Evolutionary conservation across 2,113 vertebrate genomes (phyloP).

Genomic region (Speoplatyrhinus poulsoni): DNA sequence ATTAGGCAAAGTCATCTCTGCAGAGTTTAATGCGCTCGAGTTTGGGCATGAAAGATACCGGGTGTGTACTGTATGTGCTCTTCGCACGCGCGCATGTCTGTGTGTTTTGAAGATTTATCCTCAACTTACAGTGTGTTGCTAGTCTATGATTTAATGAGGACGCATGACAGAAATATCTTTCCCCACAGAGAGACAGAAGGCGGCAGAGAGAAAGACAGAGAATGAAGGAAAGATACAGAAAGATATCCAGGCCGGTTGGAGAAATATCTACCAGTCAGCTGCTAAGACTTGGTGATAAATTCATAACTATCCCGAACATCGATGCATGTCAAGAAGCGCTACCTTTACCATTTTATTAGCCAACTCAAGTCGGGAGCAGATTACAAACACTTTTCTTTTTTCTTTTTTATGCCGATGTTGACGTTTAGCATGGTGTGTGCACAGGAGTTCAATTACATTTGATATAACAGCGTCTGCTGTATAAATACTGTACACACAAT

Average conservation of each 20-base stretch:
- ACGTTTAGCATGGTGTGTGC: no score
- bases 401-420: no score
- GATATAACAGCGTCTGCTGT: no score
- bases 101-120: slow-evolving; percentile 47
- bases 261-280: slow-evolving; percentile 49
- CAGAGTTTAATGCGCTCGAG: slow-evolving; percentile 6
- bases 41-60: slow-evolving; percentile 7
- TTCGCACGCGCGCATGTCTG: neutral
- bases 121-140: slow-evolving; percentile 44
- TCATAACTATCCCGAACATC: slow-evolving; percentile 38
- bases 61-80: slow-evolving; percentile 15
- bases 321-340: slow-evolving; percentile 43
- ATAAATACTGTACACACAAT: neutral
- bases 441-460: no score
- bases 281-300: slow-evolving; percentile 53
- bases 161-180: slow-evolving; percentile 57
- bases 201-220: slow-evolving; percentile 1
- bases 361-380: slow-evolving; percentile 24
- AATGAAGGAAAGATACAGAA: slow-evolving; percentile 1
- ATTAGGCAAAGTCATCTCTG: slow-evolving; percentile 38
- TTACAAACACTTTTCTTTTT: no score
- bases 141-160: slow-evolving; percentile 65
- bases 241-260: slow-evolving; percentile 44
- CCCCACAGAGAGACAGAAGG: slow-evolving; percentile 29
- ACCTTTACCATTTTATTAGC: slow-evolving; percentile 46